Evolutionary conservation across 1,140 invertebrate genomes (phyloP).

Genomic region (Drosophila lacteicornis): DNA sequence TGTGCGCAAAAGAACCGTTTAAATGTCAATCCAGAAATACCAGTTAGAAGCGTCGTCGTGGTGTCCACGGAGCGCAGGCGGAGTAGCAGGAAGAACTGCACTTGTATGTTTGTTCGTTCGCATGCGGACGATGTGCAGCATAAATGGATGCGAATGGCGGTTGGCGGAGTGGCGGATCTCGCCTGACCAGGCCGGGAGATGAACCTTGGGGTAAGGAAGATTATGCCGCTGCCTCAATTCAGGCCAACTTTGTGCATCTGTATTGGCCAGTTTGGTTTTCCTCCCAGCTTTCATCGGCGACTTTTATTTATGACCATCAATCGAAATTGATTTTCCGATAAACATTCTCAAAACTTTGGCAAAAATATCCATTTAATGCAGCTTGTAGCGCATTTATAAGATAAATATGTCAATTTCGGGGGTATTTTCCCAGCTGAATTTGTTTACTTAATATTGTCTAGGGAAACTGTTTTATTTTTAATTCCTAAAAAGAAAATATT

Average conservation of each 20-base stretch:
- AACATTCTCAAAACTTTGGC: slow-evolving; percentile 10
- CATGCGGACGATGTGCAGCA: slow-evolving; percentile 75
- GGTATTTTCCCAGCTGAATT: neutral
- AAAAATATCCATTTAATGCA: slow-evolving; percentile 1
- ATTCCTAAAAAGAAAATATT: neutral
- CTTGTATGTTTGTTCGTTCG: slow-evolving; percentile 70
- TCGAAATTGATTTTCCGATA: slow-evolving; percentile 31
- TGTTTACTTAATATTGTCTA: slow-evolving; percentile 14
- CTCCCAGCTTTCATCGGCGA: slow-evolving; percentile 20
- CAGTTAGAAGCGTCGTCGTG: slow-evolving; percentile 73
- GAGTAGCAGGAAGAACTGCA: slow-evolving; percentile 72
- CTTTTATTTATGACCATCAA: slow-evolving; percentile 25
- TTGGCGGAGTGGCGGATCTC: slow-evolving; percentile 32
- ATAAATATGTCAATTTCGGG: slow-evolving; percentile 16
- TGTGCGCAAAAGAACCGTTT: slow-evolving; percentile 83
- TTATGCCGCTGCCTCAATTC: slow-evolving; percentile 57
- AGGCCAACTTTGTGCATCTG: slow-evolving; percentile 64
- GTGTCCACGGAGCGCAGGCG: slow-evolving; percentile 48
- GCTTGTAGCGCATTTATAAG: neutral
- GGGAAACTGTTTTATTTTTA: neutral
- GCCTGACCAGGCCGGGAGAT: slow-evolving; percentile 63
- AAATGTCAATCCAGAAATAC: slow-evolving; percentile 84
- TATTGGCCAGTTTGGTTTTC: slow-evolving; percentile 26
- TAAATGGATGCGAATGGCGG: slow-evolving; percentile 49
- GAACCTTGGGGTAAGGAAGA: slow-evolving; percentile 56